A percentile compares a stretch with the other conserved stretches of the same genome.
Conservation (phyloP, 2,797 vertebrate species). For the Molossus molossus region DNA sequence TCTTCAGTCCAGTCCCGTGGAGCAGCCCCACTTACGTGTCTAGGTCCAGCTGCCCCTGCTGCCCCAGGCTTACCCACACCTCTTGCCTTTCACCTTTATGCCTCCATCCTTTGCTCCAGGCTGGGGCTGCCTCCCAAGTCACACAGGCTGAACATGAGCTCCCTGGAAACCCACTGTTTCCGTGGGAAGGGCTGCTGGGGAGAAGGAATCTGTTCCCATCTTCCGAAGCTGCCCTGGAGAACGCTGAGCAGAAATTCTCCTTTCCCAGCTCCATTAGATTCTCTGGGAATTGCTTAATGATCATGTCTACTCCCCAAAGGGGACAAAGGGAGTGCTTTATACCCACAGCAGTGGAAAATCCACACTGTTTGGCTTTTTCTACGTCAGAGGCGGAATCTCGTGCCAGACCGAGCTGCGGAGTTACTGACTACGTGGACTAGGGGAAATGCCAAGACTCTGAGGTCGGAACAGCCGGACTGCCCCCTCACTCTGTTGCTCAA, state of each 20-base stretch:
- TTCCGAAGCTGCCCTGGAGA: background rate
- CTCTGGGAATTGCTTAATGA: background rate
- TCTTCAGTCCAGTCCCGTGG: background rate
- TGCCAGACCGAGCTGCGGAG: rapidly evolving
- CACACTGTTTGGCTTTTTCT: background rate
- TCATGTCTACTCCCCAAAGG: background rate
- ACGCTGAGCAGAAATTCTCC: background rate
- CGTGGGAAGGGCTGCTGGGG: background rate
- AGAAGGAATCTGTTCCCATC: background rate
- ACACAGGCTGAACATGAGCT: background rate
- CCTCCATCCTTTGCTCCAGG: background rate
- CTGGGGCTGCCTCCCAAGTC: background rate
- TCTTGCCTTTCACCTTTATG: background rate
- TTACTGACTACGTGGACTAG: too few relatives aligned
- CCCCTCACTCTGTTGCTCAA: background rate
- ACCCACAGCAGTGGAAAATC: background rate
- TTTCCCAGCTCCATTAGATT: background rate
- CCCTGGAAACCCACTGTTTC: background rate
- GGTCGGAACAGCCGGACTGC: background rate
- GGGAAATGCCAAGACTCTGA: background rate
- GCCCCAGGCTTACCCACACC: background rate
- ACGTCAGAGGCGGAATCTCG: background rate
- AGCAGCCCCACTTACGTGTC: background rate
- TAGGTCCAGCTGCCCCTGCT: too few relatives aligned
- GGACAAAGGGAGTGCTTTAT: background rate